phyloP scores from a whole-genome alignment of 1,140 invertebrate species.

The Orius insidiosus region DNA sequence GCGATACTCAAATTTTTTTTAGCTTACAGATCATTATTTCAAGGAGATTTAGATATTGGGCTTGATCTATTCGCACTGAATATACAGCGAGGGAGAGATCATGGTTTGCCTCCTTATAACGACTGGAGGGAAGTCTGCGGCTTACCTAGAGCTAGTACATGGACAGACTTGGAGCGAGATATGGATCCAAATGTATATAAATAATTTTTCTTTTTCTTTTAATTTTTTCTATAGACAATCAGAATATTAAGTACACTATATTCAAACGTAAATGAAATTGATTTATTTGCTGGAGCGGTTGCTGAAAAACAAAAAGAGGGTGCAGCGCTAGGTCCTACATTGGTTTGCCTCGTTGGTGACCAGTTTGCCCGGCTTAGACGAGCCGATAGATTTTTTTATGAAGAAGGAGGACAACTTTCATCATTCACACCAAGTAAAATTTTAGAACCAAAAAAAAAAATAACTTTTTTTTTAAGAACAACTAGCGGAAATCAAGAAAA shows the following conservation, averaged over 20 bases:
- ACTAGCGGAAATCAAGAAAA: constrained; percentile 33
- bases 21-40: constrained; percentile 44
- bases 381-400: constrained; percentile 36
- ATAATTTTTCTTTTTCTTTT: constrained; percentile 1
- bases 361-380: constrained; percentile 36
- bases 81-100: constrained; percentile 49
- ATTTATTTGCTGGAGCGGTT: constrained; percentile 41
- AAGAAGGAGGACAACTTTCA: constrained; percentile 30
- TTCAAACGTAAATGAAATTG: constrained; percentile 39
- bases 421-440: constrained; percentile 30
- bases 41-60: constrained; percentile 31
- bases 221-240: constrained; percentile 24
- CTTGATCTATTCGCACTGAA: constrained; percentile 51
- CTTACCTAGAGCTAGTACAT: constrained; percentile 29
- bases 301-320: constrained; percentile 32
- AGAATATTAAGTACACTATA: constrained; percentile 27
- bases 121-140: constrained; percentile 45
- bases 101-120: constrained; percentile 48
- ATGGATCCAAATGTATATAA: constrained; percentile 38
- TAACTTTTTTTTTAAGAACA: constrained; percentile 26
- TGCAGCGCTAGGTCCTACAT: constrained; percentile 38
- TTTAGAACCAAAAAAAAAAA: background rate
- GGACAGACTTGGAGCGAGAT: constrained; percentile 34
- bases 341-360: constrained; percentile 40
- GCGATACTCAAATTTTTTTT: constrained; percentile 11